Percentiles rank a stretch among this genome's conserved stretches.
Evolutionary conservation across 2,797 vertebrate genomes (phyloP).

Genomic region (Gobio occitaniae): DNA sequence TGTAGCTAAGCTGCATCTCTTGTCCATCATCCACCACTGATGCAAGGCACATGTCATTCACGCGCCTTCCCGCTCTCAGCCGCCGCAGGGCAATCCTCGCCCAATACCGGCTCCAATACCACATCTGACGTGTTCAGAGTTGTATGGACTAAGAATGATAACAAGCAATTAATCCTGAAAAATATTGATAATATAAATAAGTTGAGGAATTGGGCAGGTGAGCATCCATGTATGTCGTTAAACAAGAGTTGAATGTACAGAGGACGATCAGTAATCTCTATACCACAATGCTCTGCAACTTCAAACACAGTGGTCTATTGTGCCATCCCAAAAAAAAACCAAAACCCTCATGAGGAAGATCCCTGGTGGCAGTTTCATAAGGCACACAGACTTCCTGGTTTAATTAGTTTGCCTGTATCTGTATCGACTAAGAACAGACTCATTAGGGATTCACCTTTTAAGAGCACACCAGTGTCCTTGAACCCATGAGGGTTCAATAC

Average conservation of each 20-base stretch:
- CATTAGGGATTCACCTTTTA: slow-evolving; percentile 51
- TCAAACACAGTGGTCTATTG: slow-evolving; percentile 36
- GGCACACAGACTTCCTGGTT: slow-evolving; percentile 51
- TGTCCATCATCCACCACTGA: slow-evolving; percentile 51
- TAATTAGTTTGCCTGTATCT: slow-evolving; percentile 54
- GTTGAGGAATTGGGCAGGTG: neutral
- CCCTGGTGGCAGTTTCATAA: slow-evolving; percentile 52
- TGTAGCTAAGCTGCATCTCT: slow-evolving; percentile 50
- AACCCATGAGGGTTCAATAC: slow-evolving; percentile 41
- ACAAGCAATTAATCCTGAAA: slow-evolving; percentile 32
- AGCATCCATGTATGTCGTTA: slow-evolving; percentile 41
- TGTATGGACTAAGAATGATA: neutral
- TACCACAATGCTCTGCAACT: slow-evolving; percentile 5
- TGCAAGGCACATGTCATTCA: slow-evolving; percentile 38
- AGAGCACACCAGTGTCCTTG: slow-evolving; percentile 41
- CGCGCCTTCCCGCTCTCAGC: slow-evolving; percentile 5
- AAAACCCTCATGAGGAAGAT: slow-evolving; percentile 37
- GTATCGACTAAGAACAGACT: slow-evolving; percentile 42
- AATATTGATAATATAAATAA: slow-evolving; percentile 48
- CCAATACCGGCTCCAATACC: slow-evolving; percentile 26
- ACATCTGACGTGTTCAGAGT: slow-evolving; percentile 4
- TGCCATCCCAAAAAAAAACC: slow-evolving; percentile 26
- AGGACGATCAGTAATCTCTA: neutral
- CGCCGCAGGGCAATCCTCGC: slow-evolving; percentile 14
- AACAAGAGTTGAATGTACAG: slow-evolving; percentile 17